Evolutionary conservation across 2,797 vertebrate species (phyloP).

Genomic region (Lacerta bilineata): DNA sequence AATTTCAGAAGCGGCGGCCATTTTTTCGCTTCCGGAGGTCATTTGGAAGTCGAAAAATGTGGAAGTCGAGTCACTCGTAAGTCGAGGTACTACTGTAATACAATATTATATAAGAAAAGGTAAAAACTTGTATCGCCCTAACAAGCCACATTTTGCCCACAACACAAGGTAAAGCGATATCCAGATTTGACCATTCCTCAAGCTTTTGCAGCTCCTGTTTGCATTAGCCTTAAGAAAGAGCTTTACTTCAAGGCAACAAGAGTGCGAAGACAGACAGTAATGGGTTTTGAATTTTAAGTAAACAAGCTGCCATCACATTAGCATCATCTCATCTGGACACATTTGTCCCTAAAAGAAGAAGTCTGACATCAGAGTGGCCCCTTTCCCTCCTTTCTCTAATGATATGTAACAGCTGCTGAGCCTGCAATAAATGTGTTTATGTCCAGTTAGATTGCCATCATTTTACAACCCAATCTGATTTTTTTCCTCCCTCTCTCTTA

Average conservation of each 20-base stretch:
- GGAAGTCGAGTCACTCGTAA: too few relatives aligned
- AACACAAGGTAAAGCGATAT: not conserved
- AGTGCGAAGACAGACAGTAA: slow-evolving; percentile 56
- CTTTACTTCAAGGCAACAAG: slow-evolving; percentile 8
- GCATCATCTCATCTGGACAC: slow-evolving; percentile 60
- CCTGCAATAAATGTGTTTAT: slow-evolving; percentile 72
- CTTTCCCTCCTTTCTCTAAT: slow-evolving; percentile 73
- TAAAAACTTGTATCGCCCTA: not conserved
- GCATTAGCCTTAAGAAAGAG: slow-evolving; percentile 38
- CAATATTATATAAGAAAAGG: not conserved
- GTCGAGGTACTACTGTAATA: too few relatives aligned
- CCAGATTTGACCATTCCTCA: slow-evolving; percentile 4
- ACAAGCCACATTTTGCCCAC: not conserved
- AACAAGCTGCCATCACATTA: slow-evolving; percentile 42
- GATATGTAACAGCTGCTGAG: slow-evolving; percentile 77
- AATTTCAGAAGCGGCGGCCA: too few relatives aligned
- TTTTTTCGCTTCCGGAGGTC: too few relatives aligned
- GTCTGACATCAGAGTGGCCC: slow-evolving; percentile 72
- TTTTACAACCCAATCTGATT: slow-evolving; percentile 62
- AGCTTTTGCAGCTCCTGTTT: slow-evolving; percentile 21
- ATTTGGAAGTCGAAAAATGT: too few relatives aligned
- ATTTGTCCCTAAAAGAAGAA: slow-evolving; percentile 66
- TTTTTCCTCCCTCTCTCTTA: not conserved
- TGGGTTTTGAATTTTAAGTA: slow-evolving; percentile 53
- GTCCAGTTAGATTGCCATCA: slow-evolving; percentile 78